A percentile compares a stretch with the other conserved stretches of the same genome.
phyloP scores from a whole-genome alignment of 2,113 vertebrate genomes.

The Phycodurus eques region DNA sequence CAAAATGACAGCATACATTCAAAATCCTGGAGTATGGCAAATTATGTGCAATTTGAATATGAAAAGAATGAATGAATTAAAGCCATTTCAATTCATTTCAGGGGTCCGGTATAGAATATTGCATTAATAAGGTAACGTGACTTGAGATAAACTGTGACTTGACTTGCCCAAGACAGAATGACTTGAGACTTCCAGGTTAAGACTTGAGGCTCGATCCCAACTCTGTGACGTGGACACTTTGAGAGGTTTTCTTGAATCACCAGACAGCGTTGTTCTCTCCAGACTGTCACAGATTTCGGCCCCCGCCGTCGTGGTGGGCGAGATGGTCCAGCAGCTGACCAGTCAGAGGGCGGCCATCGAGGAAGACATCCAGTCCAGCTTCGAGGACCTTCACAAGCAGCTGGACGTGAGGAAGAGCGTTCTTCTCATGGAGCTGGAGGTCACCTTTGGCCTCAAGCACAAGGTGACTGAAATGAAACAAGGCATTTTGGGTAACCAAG shows the following conservation, averaged over 20 bases:
- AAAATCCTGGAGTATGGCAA: too few relatives aligned
- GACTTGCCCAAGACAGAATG: too few relatives aligned
- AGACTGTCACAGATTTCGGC: slow-evolving; percentile 93
- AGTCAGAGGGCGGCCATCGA: slow-evolving; percentile 90
- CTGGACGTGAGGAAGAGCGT: slow-evolving; percentile 93
- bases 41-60: too few relatives aligned
- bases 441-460: slow-evolving; percentile 96
- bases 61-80: too few relatives aligned
- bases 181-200: too few relatives aligned
- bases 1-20: too few relatives aligned
- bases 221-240: not conserved
- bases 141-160: too few relatives aligned
- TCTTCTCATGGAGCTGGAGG: slow-evolving; percentile 95
- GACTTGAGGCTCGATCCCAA: too few relatives aligned
- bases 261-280: not conserved
- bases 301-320: slow-evolving; percentile 82
- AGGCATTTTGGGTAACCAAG: not conserved
- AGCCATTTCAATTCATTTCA: too few relatives aligned
- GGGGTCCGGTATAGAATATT: too few relatives aligned
- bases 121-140: too few relatives aligned
- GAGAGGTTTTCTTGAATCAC: not conserved
- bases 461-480: slow-evolving; percentile 74
- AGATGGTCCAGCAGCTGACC: slow-evolving; percentile 91
- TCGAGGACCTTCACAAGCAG: slow-evolving; percentile 94
- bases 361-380: slow-evolving; percentile 93